Evolutionary conservation across 2,113 vertebrate genomes (phyloP).

Genomic region (Oophaga pumilio): DNA sequence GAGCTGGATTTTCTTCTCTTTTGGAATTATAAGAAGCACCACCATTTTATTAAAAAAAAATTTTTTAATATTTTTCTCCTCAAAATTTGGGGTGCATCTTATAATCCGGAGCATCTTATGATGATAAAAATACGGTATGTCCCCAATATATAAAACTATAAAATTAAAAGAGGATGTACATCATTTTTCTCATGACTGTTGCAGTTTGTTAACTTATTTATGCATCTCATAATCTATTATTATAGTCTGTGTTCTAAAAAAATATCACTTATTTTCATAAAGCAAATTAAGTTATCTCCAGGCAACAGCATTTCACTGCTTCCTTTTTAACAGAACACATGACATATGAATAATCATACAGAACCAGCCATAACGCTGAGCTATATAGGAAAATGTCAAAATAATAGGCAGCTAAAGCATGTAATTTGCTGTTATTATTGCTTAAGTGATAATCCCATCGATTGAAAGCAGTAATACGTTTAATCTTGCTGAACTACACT

Average conservation of each 20-base stretch:
- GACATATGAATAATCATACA: constrained; percentile 34
- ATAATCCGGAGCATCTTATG: too few relatives aligned
- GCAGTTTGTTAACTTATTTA: neutral
- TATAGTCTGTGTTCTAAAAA: neutral
- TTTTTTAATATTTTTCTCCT: too few relatives aligned
- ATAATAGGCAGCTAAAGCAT: constrained; percentile 28
- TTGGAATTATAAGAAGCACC: too few relatives aligned
- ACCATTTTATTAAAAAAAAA: too few relatives aligned
- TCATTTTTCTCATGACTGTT: too few relatives aligned
- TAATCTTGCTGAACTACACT: constrained; percentile 25
- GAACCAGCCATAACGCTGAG: neutral
- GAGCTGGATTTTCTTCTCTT: too few relatives aligned
- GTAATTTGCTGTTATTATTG: constrained; percentile 27
- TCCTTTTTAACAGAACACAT: neutral
- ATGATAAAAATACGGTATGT: too few relatives aligned
- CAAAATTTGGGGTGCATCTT: too few relatives aligned
- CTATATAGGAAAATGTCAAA: constrained; percentile 20
- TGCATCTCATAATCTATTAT: neutral
- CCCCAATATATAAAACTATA: too few relatives aligned
- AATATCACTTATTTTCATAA: constrained; percentile 18
- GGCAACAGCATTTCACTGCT: neutral
- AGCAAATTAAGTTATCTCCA: constrained; percentile 15
- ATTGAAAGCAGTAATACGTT: constrained; percentile 23
- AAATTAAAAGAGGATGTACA: too few relatives aligned
- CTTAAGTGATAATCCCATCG: constrained; percentile 46